Conservation (phyloP, 2,113 vertebrate genomes). For the Genyomyrus donnyi region DNA sequence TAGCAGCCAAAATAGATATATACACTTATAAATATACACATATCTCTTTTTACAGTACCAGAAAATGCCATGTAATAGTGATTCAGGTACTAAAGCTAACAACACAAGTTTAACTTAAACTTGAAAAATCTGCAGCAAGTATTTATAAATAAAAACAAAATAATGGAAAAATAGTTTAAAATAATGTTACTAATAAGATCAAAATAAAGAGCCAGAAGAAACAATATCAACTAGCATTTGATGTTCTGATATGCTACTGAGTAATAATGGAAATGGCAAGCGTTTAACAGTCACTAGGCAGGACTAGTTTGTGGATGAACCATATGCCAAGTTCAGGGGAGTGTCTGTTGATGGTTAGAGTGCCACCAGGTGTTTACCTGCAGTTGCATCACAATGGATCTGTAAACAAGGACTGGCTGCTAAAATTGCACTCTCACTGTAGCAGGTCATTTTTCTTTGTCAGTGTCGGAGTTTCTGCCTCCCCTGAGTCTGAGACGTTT, state of each 20-base stretch:
- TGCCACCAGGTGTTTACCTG: conserved; percentile 52
- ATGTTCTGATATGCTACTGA: background rate
- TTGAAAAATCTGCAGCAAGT: conserved; percentile 1
- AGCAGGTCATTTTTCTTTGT: conserved; percentile 85
- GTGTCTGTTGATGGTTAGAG: background rate
- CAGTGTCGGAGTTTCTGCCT: conserved; percentile 80
- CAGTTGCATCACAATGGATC: conserved; percentile 61
- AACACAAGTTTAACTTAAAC: background rate
- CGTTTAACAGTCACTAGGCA: conserved; percentile 50
- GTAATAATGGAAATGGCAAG: background rate
- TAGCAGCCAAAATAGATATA: conserved; percentile 69
- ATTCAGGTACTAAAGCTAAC: conserved; percentile 28
- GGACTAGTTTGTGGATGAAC: conserved; percentile 42
- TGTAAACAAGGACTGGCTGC: conserved; percentile 69
- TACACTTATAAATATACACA: conserved; percentile 55
- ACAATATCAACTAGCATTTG: background rate
- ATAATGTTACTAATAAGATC: background rate
- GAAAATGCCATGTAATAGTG: conserved; percentile 32
- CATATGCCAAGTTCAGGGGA: background rate
- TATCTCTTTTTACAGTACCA: conserved; percentile 56
- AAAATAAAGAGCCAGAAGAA: background rate
- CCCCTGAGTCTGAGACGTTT: conserved; percentile 81
- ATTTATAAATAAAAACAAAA: conserved; percentile 8
- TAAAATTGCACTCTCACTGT: conserved; percentile 68
- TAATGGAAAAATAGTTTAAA: background rate